These are phyloP conservation scores for Ctenoplectra terminalis DNA, from an alignment of 1,140 invertebrate genomes.

Conservation along the genomic window DNA sequence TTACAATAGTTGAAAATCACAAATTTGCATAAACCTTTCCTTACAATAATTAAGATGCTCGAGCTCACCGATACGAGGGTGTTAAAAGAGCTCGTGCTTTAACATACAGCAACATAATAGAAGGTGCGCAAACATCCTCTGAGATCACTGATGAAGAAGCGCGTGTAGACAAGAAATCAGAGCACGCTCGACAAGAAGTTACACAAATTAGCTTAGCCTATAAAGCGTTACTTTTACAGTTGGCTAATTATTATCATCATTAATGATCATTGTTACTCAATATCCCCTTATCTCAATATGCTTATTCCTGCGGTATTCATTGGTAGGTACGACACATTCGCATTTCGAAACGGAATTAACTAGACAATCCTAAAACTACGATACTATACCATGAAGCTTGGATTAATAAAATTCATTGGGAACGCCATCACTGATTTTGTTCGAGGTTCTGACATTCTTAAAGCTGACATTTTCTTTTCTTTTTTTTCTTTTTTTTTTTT, in stretches of 20 bases:
- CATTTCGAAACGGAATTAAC: slow-evolving; percentile 48
- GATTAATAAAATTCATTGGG: slow-evolving; percentile 46
- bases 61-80: slow-evolving; percentile 10
- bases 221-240: slow-evolving; percentile 54
- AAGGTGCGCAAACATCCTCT: slow-evolving; percentile 33
- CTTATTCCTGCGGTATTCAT: slow-evolving; percentile 35
- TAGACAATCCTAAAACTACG: slow-evolving; percentile 41
- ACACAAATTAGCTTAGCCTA: slow-evolving; percentile 37
- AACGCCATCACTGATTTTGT: slow-evolving; percentile 55
- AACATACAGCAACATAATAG: slow-evolving; percentile 20
- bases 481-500: too few relatives aligned
- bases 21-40: slow-evolving; percentile 41
- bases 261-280: slow-evolving; percentile 25
- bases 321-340: slow-evolving; percentile 42
- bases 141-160: slow-evolving; percentile 49
- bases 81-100: slow-evolving; percentile 25
- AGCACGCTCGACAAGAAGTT: slow-evolving; percentile 17
- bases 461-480: slow-evolving; percentile 67
- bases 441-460: slow-evolving; percentile 54
- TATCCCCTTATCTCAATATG: slow-evolving; percentile 18
- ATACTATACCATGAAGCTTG: slow-evolving; percentile 34
- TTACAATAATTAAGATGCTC: slow-evolving; percentile 27
- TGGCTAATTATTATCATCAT: slow-evolving; percentile 51
- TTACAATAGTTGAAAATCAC: slow-evolving; percentile 8
- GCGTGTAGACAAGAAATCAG: slow-evolving; percentile 24